Evolutionary conservation across 2,113 vertebrate genomes (phyloP), one percentile per base, ranked within the genome.

Genomic region (Microtus montanus): DNA sequence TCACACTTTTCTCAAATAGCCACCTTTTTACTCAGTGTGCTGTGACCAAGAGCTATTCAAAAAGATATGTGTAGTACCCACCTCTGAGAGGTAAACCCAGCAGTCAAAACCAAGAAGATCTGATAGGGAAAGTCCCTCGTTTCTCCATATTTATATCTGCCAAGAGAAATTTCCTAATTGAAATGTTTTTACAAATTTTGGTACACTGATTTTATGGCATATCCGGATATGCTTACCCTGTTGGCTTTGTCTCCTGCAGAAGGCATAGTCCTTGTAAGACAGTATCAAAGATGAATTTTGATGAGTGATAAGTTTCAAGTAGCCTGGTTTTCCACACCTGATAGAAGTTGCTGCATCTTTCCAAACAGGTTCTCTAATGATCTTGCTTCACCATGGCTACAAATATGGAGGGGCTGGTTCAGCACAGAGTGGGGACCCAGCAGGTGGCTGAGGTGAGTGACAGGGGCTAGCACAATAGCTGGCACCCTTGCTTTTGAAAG

Each of bases 391-490:
- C 98, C 98, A 99, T 99, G 99, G 98, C 98, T 97, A 98, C 99
- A 98, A 99, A 91, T 98, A 97, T 98, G 98, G 99, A 99, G 98
- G 98, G 99, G 98, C 99, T 99, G 97, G 97, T 99, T 99, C 99
- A 99, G 98, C 99, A 99, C 98, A 99, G 99, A 99, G 98, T 98
- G 98, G 99, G 98, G 97, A 97, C 98, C 98, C 98, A 99, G 97
- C 99, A 99, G 97, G 98, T 99, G 98, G 98, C 99, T 98, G 99
- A 99, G 99, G 99, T 99, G 98, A 99, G 99, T 98, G 96, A 97
- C 97, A 97, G 98, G 96, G 96, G 96, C 97, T 96, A 97, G 95
- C 96, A 86, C 88, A 95, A 86, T 87, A 96, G 95, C 96, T 97
- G 92, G 95, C 92, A 84, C 94, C 74, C 87, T 92, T 97, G 77